Conservation (phyloP, 1,140 invertebrate species). For the Nymphalis io region DNA sequence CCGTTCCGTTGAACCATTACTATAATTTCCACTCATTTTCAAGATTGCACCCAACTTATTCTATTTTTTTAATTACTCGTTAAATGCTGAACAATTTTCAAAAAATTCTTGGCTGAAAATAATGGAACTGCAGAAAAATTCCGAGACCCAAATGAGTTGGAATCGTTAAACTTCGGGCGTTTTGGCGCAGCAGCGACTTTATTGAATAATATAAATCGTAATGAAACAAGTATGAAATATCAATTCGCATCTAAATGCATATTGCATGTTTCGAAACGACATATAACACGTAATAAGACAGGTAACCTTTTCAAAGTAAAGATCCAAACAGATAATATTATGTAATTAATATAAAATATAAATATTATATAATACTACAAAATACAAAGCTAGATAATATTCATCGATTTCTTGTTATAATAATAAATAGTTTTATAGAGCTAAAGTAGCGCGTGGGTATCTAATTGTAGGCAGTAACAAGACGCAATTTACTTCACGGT, state of each 20-base stretch:
- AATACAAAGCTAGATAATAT: too few relatives aligned
- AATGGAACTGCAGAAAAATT: slow-evolving; percentile 9
- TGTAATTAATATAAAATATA: not conserved
- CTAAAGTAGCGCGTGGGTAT: not conserved
- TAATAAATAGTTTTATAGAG: not conserved
- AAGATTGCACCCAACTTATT: slow-evolving; percentile 33
- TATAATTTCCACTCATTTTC: slow-evolving; percentile 38
- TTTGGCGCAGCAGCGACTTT: not conserved
- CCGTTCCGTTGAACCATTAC: slow-evolving; percentile 21
- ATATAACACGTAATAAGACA: not conserved
- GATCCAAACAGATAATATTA: not conserved
- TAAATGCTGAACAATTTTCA: slow-evolving; percentile 6
- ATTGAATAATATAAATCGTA: not conserved
- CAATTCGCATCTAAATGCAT: not conserved
- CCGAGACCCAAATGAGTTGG: not conserved
- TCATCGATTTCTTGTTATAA: not conserved
- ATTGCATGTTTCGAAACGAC: not conserved
- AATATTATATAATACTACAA: not conserved
- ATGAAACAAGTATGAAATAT: not conserved
- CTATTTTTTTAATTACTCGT: slow-evolving; percentile 36
- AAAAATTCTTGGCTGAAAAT: not conserved
- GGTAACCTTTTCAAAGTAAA: slow-evolving; percentile 2
- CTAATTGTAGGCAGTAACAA: slow-evolving; percentile 15
- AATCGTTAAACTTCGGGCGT: slow-evolving; percentile 1
- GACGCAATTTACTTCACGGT: slow-evolving; percentile 16